These are phyloP conservation scores for Theocolax elegans DNA, from an alignment of 1,140 invertebrate genomes.

Conservation along the genomic window DNA sequence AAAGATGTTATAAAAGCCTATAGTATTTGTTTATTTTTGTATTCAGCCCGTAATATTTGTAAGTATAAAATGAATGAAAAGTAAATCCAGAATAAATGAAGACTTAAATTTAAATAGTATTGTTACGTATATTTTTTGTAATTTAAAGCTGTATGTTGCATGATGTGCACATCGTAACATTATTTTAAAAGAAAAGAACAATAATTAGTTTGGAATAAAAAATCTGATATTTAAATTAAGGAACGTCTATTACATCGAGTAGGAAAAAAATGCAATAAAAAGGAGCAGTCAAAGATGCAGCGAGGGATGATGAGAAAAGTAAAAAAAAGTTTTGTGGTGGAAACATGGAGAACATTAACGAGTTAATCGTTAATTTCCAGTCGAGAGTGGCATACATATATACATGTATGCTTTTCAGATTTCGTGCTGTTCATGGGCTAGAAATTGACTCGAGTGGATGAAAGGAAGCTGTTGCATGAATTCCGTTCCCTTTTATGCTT, in stretches of 20 bases:
- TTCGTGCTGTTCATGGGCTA: not conserved
- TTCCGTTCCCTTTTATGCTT: not conserved
- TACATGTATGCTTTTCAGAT: not conserved
- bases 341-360: not conserved
- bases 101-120: too few relatives aligned
- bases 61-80: too few relatives aligned
- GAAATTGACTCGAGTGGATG: slow-evolving; percentile 9
- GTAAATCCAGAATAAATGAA: too few relatives aligned
- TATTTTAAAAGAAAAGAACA: too few relatives aligned
- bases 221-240: not conserved
- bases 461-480: slow-evolving; percentile 20
- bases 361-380: slow-evolving; percentile 29
- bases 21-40: too few relatives aligned
- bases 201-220: too few relatives aligned
- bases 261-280: not conserved
- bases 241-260: not conserved
- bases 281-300: not conserved
- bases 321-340: not conserved
- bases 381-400: not conserved
- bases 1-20: too few relatives aligned
- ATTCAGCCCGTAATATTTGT: too few relatives aligned
- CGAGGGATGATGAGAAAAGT: too few relatives aligned
- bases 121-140: too few relatives aligned
- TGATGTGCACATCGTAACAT: too few relatives aligned
- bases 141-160: too few relatives aligned